Conservation (phyloP, 2,888 invertebrate genomes). For the Phortica okadai region DNA sequence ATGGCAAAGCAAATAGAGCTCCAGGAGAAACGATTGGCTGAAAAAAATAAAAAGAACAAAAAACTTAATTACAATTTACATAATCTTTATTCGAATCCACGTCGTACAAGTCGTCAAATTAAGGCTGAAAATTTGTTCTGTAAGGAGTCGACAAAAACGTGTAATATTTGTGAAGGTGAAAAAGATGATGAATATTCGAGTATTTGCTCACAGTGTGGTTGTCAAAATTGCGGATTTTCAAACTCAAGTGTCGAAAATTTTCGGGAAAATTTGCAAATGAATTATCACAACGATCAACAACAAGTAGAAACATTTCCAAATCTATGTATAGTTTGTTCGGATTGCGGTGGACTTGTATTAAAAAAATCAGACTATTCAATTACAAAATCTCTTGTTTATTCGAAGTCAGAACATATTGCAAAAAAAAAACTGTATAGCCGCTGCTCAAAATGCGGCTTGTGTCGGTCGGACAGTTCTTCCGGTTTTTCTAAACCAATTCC, state of each 20-base stretch:
- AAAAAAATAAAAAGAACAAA: constrained; percentile 1
- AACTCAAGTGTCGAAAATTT: too few species aligned
- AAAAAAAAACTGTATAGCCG: not conserved
- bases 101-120: not conserved
- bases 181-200: not conserved
- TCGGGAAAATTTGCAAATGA: too few species aligned
- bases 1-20: not conserved
- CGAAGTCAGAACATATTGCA: not conserved
- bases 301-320: not conserved
- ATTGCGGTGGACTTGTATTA: not conserved
- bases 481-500: not conserved
- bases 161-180: not conserved
- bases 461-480: not conserved
- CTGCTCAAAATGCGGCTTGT: not conserved
- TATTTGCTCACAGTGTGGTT: constrained; percentile 1
- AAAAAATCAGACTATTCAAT: not conserved
- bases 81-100: constrained; percentile 5
- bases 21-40: not conserved
- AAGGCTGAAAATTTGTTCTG: not conserved
- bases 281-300: not conserved
- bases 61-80: not conserved
- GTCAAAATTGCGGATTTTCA: not conserved
- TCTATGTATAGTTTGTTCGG: not conserved
- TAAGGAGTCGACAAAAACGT: not conserved
- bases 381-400: not conserved